Percentiles rank a stretch among this genome's conserved stretches.
Conservation (phyloP, 2,888 invertebrate species). For the Zelleria hepariella region DNA sequence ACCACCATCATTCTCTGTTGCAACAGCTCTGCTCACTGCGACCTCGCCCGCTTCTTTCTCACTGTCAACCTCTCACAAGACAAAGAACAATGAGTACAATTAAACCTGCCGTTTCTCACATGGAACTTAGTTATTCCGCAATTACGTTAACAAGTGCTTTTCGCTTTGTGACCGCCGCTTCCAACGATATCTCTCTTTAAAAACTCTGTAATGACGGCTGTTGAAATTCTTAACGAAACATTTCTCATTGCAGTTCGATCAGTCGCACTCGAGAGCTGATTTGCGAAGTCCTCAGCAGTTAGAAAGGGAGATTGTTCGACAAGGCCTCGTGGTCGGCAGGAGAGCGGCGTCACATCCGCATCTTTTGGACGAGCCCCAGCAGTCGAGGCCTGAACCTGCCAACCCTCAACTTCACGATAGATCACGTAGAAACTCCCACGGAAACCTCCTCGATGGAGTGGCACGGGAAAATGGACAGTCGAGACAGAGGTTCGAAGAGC, state of each 20-base stretch:
- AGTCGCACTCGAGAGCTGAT: conserved; percentile 59
- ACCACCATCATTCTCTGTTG: not conserved
- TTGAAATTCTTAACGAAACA: not conserved
- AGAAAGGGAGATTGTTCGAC: conserved; percentile 71
- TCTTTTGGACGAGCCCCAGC: conserved; percentile 64
- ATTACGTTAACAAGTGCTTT: conserved; percentile 39
- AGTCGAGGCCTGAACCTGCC: conserved; percentile 41
- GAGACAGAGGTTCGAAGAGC: conserved; percentile 46
- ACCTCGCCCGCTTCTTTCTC: conserved; percentile 26
- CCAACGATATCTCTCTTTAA: not conserved
- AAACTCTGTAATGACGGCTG: not conserved
- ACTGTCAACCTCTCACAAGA: conserved; percentile 22
- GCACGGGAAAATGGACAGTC: conserved; percentile 37
- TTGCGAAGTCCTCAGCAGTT: conserved; percentile 75
- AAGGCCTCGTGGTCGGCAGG: conserved; percentile 69
- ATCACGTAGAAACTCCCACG: conserved; percentile 72
- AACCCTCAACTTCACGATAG: conserved; percentile 50
- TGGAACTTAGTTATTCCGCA: conserved; percentile 17
- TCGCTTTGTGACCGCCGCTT: conserved; percentile 9
- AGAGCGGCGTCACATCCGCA: conserved; percentile 79
- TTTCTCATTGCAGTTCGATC: conserved; percentile 49
- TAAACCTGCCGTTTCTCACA: conserved; percentile 37
- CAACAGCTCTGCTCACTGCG: conserved; percentile 21
- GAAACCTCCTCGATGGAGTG: conserved; percentile 70
- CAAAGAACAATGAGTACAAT: conserved; percentile 44